phyloP scores from a whole-genome alignment of 2,113 vertebrate species.

The Leuciscus idus region DNA sequence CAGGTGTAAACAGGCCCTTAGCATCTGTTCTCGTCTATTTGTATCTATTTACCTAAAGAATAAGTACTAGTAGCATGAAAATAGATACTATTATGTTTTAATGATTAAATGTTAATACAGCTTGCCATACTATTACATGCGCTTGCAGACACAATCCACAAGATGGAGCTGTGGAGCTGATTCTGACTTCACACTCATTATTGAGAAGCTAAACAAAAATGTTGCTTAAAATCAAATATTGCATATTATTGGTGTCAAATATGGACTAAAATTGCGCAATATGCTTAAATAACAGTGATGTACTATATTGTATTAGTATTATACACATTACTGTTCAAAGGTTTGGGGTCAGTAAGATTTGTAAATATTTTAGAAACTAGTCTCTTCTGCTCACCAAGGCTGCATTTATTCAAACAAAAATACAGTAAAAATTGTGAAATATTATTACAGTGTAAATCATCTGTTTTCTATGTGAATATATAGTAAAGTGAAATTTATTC shows the following conservation, averaged over 20 bases:
- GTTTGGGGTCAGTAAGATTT: background rate
- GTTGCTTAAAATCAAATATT: background rate
- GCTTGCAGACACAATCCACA: background rate
- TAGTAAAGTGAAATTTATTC: no score
- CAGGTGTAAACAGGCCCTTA: no score
- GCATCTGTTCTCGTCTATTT: no score
- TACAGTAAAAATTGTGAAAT: background rate
- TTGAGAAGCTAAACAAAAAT: background rate
- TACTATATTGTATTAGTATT: background rate
- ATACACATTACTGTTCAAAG: background rate
- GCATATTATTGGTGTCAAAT: background rate
- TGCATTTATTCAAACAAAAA: background rate
- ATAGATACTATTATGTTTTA: no score
- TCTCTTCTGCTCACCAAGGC: background rate
- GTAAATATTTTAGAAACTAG: no score
- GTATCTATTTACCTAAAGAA: no score
- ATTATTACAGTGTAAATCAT: background rate
- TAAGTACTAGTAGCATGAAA: no score
- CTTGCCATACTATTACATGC: background rate
- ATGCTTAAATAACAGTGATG: background rate
- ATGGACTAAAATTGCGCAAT: background rate
- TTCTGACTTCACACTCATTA: background rate
- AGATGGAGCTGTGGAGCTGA: slow-evolving; percentile 7
- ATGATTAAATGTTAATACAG: no score
- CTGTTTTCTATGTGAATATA: no score